Evolutionary conservation across 1,140 invertebrate species (phyloP).

Genomic region (Cotesia typhae): DNA sequence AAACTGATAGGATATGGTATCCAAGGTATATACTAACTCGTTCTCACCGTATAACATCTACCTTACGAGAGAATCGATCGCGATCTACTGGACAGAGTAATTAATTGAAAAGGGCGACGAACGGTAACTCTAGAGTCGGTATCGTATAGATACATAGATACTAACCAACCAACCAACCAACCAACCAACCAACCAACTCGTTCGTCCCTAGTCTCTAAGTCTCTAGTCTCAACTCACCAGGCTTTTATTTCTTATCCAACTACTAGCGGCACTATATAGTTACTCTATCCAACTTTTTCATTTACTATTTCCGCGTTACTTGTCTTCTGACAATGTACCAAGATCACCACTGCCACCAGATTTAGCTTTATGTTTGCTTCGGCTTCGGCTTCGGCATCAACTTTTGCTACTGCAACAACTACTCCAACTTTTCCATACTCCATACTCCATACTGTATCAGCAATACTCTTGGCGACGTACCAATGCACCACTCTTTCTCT

Average conservation of each 20-base stretch:
- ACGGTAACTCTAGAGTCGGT: constrained; percentile 23
- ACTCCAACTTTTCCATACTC: too few relatives aligned
- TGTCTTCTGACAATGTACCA: constrained; percentile 11
- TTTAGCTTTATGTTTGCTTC: too few relatives aligned
- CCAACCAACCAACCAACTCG: constrained; percentile 8
- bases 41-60: constrained; percentile 19
- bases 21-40: not conserved
- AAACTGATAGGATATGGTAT: too few relatives aligned
- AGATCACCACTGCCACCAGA: not conserved
- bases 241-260: too few relatives aligned
- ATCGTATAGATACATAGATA: too few relatives aligned
- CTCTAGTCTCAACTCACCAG: not conserved
- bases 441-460: not conserved
- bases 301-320: not conserved
- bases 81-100: constrained; percentile 31
- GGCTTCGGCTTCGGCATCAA: too few relatives aligned
- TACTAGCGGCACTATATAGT: not conserved
- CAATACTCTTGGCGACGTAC: not conserved
- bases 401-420: not conserved
- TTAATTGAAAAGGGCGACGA: constrained; percentile 33
- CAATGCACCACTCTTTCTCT: not conserved
- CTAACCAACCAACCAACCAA: constrained; percentile 9
- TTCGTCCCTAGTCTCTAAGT: not conserved
- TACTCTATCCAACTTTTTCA: constrained; percentile 11
- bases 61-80: constrained; percentile 21